phyloP scores from a whole-genome alignment of 2,888 invertebrate species.

The Hybos culiciformis region DNA sequence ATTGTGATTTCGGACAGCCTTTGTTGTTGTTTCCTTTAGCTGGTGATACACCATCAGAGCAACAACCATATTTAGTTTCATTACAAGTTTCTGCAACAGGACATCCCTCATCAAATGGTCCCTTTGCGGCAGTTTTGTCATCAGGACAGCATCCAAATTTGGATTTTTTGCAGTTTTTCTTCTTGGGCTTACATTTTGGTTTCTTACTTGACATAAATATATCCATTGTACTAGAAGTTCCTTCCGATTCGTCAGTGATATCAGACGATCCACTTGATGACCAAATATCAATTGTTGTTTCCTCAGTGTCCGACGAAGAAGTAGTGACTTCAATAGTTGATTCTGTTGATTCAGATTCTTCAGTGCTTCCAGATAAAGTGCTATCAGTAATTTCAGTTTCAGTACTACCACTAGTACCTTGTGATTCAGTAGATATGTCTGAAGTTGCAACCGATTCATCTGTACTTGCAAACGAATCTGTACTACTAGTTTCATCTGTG shows the following conservation, averaged over 20 bases:
- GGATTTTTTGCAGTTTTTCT: constrained; percentile 42
- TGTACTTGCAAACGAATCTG: background rate
- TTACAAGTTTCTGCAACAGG: constrained; percentile 57
- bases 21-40: constrained; percentile 52
- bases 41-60: constrained; percentile 67
- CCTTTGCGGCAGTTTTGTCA: constrained; percentile 57
- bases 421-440: background rate
- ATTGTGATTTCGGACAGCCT: constrained; percentile 64
- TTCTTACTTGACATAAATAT: constrained; percentile 38
- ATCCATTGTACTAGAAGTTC: constrained; percentile 42
- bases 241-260: constrained; percentile 24
- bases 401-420: background rate
- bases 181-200: constrained; percentile 45
- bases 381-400: constrained; percentile 7
- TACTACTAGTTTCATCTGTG: background rate
- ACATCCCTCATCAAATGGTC: constrained; percentile 72
- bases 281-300: constrained; percentile 31
- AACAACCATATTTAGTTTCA: constrained; percentile 65
- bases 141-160: constrained; percentile 79
- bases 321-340: constrained; percentile 8
- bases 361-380: constrained; percentile 10
- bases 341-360: constrained; percentile 3
- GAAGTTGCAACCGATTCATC: background rate
- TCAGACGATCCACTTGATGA: constrained; percentile 21
- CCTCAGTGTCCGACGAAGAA: constrained; percentile 12